Evolutionary conservation across 2,113 vertebrate species (phyloP), one percentile per base, ranked within the genome.

Genomic region (Enhydra lutris): DNA sequence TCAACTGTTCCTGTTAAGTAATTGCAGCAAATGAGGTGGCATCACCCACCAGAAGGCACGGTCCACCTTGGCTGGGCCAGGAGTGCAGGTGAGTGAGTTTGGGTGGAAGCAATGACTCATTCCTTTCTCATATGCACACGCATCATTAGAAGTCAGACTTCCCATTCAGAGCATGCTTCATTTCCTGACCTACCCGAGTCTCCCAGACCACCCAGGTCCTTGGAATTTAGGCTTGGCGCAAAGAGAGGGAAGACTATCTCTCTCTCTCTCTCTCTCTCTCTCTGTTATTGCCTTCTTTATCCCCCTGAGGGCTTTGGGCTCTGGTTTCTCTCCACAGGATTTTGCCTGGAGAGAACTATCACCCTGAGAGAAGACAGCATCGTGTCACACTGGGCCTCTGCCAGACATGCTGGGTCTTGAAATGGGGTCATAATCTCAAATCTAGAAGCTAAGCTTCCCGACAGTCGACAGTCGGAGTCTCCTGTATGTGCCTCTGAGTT

Each of bases 171-270:
- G 45, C 39, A 71, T 29, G 91, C 82, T 74, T 88, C 31, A 26
- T 81, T 94, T 95, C 95, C 91, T 76, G 79, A 96, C 83, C 78
- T 83, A 47, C 47, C 91, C 80, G 47, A 45, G 52, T 67, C 65
- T 95, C 80, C 0, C 2, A 61, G 96, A 93, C 96, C 91, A 93
- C 85, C 88, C 93, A 97, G 47, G 81, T 82, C 45, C 88, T 95
- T 96, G 95, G 93, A 97, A 97, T 97, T 97, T 67, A 23, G 26
- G 92, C 95, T 96, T 96, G 95, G 84, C 69, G 21, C 26, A 50
- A 71, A 50, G n/a, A 20, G 26, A 96, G 76, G 57, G 39, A 87
- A 84, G 42, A 63, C 18, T 0, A 2, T 81, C 21, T 89, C 50
- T 52, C 50, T 52, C 50, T 52, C 50, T 52, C 50, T 81, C 21